phyloP scores from a whole-genome alignment of 1,140 invertebrate species.

The Lordiphosa mommai region DNA sequence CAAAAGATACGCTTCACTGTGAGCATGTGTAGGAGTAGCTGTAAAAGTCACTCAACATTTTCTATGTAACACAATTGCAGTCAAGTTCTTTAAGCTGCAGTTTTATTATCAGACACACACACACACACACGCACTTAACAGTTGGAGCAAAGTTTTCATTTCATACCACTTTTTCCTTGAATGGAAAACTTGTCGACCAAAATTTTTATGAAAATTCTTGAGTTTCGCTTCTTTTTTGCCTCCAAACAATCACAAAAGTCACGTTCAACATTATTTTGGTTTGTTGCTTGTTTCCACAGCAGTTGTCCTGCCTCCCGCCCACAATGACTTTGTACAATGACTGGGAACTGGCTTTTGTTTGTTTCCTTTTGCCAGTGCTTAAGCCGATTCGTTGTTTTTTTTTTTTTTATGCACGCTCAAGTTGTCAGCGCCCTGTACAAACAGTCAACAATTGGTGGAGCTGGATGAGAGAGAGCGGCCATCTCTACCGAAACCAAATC shows the following conservation, averaged over 20 bases:
- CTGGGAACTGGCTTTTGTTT: slow-evolving; percentile 69
- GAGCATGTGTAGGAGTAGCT: slow-evolving; percentile 19
- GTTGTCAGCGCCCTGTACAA: slow-evolving; percentile 55
- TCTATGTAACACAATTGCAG: slow-evolving; percentile 72
- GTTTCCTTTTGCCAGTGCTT: slow-evolving; percentile 67
- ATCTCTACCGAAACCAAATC: slow-evolving; percentile 32
- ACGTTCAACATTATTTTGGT: slow-evolving; percentile 78
- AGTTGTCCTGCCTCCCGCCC: slow-evolving; percentile 7
- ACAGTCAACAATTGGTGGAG: slow-evolving; percentile 13
- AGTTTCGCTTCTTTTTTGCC: slow-evolving; percentile 33
- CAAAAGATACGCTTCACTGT: slow-evolving; percentile 52
- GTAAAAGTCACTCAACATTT: slow-evolving; percentile 72
- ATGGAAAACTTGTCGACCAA: slow-evolving; percentile 58
- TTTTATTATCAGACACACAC: slow-evolving; percentile 65
- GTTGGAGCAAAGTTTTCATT: slow-evolving; percentile 60
- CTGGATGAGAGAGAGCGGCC: neutral
- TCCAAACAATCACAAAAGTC: slow-evolving; percentile 76
- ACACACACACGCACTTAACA: slow-evolving; percentile 6
- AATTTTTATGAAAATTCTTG: slow-evolving; percentile 76
- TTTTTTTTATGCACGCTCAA: slow-evolving; percentile 53
- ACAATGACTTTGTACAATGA: slow-evolving; percentile 43
- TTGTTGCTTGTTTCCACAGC: slow-evolving; percentile 73
- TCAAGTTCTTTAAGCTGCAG: slow-evolving; percentile 74
- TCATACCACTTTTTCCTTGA: slow-evolving; percentile 52
- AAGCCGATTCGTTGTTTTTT: slow-evolving; percentile 53